These are phyloP conservation scores for human DNA, from an alignment of 2,113 vertebrate species.

Conservation along the genomic window GRCh38 chr12:74078501-74079000, in stretches of 20 bases:
- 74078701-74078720: constrained; percentile 2
- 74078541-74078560: constrained; percentile 52
- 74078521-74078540: constrained; percentile 62
- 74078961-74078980: constrained; percentile 29
- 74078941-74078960: neutral
- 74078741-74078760: neutral
- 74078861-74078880: constrained; percentile 4
- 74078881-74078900: constrained; percentile 26
- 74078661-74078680: constrained; percentile 42
- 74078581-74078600: constrained; percentile 26
- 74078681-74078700: constrained; percentile 52
- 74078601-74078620: constrained; percentile 47
- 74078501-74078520: constrained; percentile 74
- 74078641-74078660: constrained; percentile 30
- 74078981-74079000: constrained; percentile 9
- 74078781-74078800: constrained; percentile 35
- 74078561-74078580: constrained; percentile 60
- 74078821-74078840: constrained; percentile 35
- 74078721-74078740: constrained; percentile 17
- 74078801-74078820: constrained; percentile 61
- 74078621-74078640: neutral
- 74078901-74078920: constrained; percentile 18
- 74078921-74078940: neutral
- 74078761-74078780: neutral
- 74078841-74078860: constrained; percentile 60